These are phyloP conservation scores for Cydia amplana DNA, from an alignment of 1,140 invertebrate genomes.

Conservation along the genomic window DNA sequence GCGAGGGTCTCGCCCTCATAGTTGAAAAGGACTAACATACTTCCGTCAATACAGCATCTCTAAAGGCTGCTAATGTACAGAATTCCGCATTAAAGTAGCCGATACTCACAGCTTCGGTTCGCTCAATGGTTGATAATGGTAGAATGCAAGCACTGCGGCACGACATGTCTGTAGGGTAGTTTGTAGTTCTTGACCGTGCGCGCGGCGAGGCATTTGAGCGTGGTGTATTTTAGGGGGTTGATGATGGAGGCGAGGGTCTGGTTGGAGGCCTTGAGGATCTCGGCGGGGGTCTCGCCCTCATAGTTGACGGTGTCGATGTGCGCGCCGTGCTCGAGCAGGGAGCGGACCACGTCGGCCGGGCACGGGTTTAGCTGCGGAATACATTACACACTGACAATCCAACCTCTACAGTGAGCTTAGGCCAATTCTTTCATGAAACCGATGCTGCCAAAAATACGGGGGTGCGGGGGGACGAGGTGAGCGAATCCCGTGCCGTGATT, in stretches of 20 bases:
- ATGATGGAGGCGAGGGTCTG: conserved; percentile 84
- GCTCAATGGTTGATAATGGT: conserved; percentile 73
- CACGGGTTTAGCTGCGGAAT: conserved; percentile 79
- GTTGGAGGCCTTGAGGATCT: conserved; percentile 80
- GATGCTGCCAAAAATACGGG: no score
- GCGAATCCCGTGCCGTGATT: no score
- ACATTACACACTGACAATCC: no score
- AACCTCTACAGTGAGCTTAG: no score
- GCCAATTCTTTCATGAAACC: no score
- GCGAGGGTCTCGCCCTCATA: conserved; percentile 89
- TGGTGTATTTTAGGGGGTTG: conserved; percentile 89
- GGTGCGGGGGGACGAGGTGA: no score
- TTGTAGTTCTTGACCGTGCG: conserved; percentile 84
- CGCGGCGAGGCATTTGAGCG: conserved; percentile 90
- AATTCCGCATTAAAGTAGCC: no score
- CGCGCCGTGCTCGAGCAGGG: conserved; percentile 88
- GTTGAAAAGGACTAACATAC: no score
- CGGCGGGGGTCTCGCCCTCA: conserved; percentile 87
- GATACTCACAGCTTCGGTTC: no score
- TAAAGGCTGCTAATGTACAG: no score
- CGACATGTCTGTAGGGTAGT: conserved; percentile 81
- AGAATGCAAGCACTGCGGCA: conserved; percentile 79
- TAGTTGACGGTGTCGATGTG: conserved; percentile 94
- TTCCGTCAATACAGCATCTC: no score
- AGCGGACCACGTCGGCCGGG: conserved; percentile 83